These are phyloP conservation scores for Platerodrilus igneus DNA, from an alignment of 2,888 invertebrate genomes.

Conservation along the genomic window DNA sequence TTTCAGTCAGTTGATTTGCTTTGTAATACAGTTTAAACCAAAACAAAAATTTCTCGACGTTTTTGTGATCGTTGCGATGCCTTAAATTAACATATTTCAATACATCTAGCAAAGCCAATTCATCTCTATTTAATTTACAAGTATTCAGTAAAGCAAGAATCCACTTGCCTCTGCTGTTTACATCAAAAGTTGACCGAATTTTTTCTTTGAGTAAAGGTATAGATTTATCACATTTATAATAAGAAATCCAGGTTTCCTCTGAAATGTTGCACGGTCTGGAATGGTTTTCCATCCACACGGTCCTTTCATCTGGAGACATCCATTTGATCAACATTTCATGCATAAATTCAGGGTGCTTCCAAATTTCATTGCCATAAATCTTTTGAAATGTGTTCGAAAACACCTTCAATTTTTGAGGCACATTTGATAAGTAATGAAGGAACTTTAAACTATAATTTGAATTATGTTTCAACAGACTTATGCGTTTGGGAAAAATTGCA, in stretches of 20 bases:
- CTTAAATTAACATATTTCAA: slow-evolving; percentile 6
- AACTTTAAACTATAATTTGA: background rate
- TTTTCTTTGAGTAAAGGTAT: slow-evolving; percentile 13
- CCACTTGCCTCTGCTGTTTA: slow-evolving; percentile 5
- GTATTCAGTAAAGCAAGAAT: slow-evolving; percentile 9
- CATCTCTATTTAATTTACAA: slow-evolving; percentile 15
- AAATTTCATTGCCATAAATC: slow-evolving; percentile 10
- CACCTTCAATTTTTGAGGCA: slow-evolving; percentile 5
- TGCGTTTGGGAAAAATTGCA: slow-evolving; percentile 12
- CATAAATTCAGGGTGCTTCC: slow-evolving; percentile 2
- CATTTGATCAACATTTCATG: slow-evolving; percentile 3
- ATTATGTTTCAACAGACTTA: background rate
- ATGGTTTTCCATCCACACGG: slow-evolving; percentile 5
- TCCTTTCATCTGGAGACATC: slow-evolving; percentile 12
- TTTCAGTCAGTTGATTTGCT: slow-evolving; percentile 4
- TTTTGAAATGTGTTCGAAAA: slow-evolving; percentile 4
- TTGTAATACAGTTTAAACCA: too few relatives aligned
- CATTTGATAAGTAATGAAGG: background rate
- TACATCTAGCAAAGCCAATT: slow-evolving; percentile 9
- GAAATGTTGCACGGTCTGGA: slow-evolving; percentile 1
- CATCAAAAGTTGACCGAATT: slow-evolving; percentile 7
- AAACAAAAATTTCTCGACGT: too few relatives aligned
- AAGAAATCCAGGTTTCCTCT: slow-evolving; percentile 10
- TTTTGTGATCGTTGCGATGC: slow-evolving; percentile 13
- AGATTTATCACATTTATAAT: slow-evolving; percentile 12